Conservation (phyloP, 2,113 vertebrate species). For the Halcyon senegalensis region DNA sequence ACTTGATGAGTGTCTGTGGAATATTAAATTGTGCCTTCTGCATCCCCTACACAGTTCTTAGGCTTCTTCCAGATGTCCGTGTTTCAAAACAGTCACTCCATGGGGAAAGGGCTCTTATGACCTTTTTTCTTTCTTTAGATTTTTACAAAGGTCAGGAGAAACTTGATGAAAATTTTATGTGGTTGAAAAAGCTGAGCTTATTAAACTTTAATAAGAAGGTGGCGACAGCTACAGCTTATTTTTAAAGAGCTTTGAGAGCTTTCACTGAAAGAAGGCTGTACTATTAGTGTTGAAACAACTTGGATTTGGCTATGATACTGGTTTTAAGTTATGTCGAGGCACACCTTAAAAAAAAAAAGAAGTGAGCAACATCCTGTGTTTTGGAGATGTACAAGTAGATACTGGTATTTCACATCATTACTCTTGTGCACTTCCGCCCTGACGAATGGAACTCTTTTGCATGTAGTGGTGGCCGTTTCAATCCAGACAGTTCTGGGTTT, state of each 20-base stretch:
- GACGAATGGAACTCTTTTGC: neutral
- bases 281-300: constrained; percentile 41
- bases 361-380: neutral
- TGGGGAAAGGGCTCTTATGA: constrained; percentile 58
- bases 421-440: fast-evolving
- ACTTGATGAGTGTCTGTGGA: constrained; percentile 9
- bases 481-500: neutral
- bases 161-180: constrained; percentile 83
- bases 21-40: neutral
- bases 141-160: constrained; percentile 77
- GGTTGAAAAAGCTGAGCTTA: constrained; percentile 79
- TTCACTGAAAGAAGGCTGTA: constrained; percentile 45
- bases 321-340: neutral
- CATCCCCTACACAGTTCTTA: constrained; percentile 17
- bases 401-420: neutral
- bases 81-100: constrained; percentile 39
- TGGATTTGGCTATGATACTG: neutral
- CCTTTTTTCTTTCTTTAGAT: constrained; percentile 75
- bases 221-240: constrained; percentile 58
- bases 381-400: neutral
- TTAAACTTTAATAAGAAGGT: constrained; percentile 82
- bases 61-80: constrained; percentile 27
- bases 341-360: neutral
- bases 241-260: constrained; percentile 72
- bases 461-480: neutral